phyloP scores from a whole-genome alignment of 2,888 invertebrate species.

The Trissolcus brochymenae region DNA sequence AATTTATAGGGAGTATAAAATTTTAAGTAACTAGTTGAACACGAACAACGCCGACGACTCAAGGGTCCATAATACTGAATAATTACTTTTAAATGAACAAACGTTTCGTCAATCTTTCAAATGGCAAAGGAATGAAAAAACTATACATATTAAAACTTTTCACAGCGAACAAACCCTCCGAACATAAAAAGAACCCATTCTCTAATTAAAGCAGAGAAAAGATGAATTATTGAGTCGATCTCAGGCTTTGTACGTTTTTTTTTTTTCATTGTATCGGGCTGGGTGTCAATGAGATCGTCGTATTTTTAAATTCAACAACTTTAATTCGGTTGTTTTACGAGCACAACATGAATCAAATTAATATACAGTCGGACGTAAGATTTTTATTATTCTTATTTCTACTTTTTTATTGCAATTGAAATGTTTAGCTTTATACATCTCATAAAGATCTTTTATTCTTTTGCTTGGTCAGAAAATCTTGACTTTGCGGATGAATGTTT shows the following conservation, averaged over 20 bases:
- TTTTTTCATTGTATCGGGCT: slow-evolving; percentile 10
- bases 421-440: no score
- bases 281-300: not conserved
- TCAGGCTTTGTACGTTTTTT: slow-evolving; percentile 7
- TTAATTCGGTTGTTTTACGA: not conserved
- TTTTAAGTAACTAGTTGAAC: slow-evolving; percentile 50
- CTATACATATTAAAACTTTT: slow-evolving; percentile 47
- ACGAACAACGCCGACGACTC: slow-evolving; percentile 24
- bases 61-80: slow-evolving; percentile 54
- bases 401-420: no score
- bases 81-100: slow-evolving; percentile 57
- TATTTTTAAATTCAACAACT: not conserved
- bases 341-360: not conserved
- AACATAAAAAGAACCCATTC: slow-evolving; percentile 38
- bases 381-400: not conserved
- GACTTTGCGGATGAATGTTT: no score
- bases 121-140: slow-evolving; percentile 40
- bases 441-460: no score
- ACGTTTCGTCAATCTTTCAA: slow-evolving; percentile 46
- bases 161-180: slow-evolving; percentile 20
- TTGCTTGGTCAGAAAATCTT: no score
- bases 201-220: slow-evolving; percentile 37
- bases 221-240: slow-evolving; percentile 36
- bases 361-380: not conserved
- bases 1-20: slow-evolving; percentile 55